Base-by-base conservation (phyloP, 2,888 invertebrate genomes). In the Ormyrus thymus region DNA sequence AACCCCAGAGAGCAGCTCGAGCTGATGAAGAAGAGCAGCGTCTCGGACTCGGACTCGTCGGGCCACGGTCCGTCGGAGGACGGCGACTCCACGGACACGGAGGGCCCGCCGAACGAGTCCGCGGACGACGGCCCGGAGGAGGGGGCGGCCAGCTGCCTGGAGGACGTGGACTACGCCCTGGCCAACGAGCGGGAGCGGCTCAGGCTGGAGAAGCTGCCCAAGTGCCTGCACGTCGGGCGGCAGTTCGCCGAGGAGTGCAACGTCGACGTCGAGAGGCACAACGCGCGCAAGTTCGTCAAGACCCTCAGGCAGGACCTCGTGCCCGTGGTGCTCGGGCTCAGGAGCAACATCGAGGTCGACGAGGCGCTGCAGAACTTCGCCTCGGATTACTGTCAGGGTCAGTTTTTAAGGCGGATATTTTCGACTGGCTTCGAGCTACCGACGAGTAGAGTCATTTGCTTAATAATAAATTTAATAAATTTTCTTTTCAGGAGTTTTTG, bases 361-460 rank as follows among this genome's bases (percentile, higher is more conserved):
- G 96, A 97, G 89, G 95, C 96, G 0, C 92, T 98, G 89, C 97
- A 97, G 90, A 95, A 96, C 87, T 98, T 98, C 86, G 95, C 98
- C 1, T 97, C 97, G 0, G 94, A 95, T 81, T 96, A 97, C 85
- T 98, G 97, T 89, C 95, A 97, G 91, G 94, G 96, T 92, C 94
- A 93, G 89, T 93, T 94, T 15, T 55, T 11, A 50, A 13, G 15
- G n/a, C 5, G n/a, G 10, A 29, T 29, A 4, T 29, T 29, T 29
- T 29, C 2, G 1, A 29, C 29, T 29, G 29, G 0, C 29, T 29
- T 29, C 29, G 29, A 29, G 1, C 0, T 29, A 29, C 29, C 2
- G 29, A 29, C 29, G 29, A 29, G 29, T 29, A 1, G 1, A 29
- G 29, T 29, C 29, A 29, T 29, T n/a, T n/a, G n/a, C n/a, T n/a